phyloP scores from a whole-genome alignment of 2,113 vertebrate genomes.

The Tragulus kanchil region DNA sequence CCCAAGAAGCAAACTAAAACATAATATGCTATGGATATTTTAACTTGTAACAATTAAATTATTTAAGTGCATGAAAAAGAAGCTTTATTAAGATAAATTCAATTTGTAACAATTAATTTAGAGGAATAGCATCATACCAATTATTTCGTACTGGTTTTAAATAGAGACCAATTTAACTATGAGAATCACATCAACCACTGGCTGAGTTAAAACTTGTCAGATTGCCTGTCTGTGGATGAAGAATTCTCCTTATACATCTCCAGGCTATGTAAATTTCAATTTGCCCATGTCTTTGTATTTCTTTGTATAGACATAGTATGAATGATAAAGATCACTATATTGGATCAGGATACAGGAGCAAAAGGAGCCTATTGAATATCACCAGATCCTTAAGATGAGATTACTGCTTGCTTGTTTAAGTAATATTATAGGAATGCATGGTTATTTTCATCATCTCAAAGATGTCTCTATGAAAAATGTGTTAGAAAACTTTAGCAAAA shows the following conservation, averaged over 20 bases:
- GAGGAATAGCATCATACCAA: not conserved
- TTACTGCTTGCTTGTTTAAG: not conserved
- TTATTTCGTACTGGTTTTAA: not conserved
- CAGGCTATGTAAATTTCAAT: not conserved
- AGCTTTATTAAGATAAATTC: not conserved
- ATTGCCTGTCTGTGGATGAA: not conserved
- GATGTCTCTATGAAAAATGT: constrained; percentile 40
- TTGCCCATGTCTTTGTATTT: not conserved
- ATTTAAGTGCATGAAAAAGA: not conserved
- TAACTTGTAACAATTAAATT: not conserved
- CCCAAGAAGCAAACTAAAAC: not conserved
- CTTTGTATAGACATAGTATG: not conserved
- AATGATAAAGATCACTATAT: not conserved
- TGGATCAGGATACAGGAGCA: not conserved
- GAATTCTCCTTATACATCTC: not conserved
- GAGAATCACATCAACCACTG: not conserved
- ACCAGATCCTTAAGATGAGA: not conserved
- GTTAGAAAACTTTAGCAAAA: constrained; percentile 76
- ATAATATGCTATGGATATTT: not conserved
- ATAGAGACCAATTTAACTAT: not conserved
- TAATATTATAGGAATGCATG: constrained; percentile 19
- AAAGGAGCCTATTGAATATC: not conserved
- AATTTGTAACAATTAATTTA: constrained; percentile 16
- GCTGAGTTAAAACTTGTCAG: not conserved
- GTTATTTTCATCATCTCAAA: constrained; percentile 36